A percentile compares a stretch with the other conserved stretches of the same genome.
phyloP scores from a whole-genome alignment of 2,113 vertebrate species.

The Anarrhichthys ocellatus region DNA sequence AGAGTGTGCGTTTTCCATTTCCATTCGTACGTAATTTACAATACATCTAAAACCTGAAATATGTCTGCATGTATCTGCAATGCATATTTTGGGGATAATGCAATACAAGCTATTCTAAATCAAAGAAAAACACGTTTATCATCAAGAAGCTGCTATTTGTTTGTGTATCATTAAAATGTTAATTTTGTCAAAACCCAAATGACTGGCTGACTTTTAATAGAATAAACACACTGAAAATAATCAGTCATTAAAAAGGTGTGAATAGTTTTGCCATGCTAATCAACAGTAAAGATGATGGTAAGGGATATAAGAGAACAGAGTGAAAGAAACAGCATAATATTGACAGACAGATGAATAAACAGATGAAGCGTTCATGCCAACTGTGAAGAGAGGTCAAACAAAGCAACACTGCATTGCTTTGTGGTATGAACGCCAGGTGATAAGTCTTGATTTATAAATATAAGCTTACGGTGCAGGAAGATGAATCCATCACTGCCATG shows the following conservation, averaged over 20 bases:
- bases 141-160: slow-evolving; percentile 18
- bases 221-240: not conserved
- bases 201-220: slow-evolving; percentile 5
- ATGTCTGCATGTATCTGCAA: not conserved
- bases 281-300: not conserved
- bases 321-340: not conserved
- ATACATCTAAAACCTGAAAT: not conserved
- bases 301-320: not conserved
- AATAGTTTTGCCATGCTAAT: not conserved
- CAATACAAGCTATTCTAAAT: not conserved
- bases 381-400: not conserved
- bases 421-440: not conserved
- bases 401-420: not conserved
- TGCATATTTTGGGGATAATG: not conserved
- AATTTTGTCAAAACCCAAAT: not conserved
- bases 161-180: not conserved
- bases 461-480: slow-evolving; percentile 14
- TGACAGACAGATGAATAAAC: not conserved
- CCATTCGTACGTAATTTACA: not conserved
- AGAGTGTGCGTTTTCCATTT: slow-evolving; percentile 5
- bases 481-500: slow-evolving; percentile 62
- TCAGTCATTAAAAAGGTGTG: not conserved
- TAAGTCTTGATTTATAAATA: slow-evolving; percentile 49
- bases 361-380: not conserved
- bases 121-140: not conserved